Conservation (phyloP, 2,888 invertebrate genomes). For the Schrankia costaestrigalis region DNA sequence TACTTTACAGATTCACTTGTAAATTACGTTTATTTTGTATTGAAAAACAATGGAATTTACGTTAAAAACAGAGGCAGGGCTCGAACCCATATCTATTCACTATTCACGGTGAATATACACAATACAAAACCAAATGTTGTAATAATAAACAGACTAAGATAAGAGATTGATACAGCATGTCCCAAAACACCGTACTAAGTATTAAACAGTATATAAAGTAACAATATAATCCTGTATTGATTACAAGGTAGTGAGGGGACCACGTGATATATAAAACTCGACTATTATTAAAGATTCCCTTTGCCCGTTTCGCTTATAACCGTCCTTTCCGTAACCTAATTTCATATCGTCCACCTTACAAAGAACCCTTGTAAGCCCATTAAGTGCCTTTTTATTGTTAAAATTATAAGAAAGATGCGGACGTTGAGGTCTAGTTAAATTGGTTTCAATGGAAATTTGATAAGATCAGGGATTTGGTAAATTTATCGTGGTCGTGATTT, state of each 20-base stretch:
- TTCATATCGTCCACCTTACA: constrained; percentile 13
- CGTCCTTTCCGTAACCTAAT: constrained; percentile 16
- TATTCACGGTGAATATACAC: too few relatives aligned
- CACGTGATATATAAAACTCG: constrained; percentile 7
- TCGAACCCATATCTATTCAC: too few relatives aligned
- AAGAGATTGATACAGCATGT: too few relatives aligned
- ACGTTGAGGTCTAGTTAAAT: constrained; percentile 15
- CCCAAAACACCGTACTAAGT: too few relatives aligned
- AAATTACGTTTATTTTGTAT: too few relatives aligned
- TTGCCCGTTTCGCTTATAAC: constrained; percentile 11
- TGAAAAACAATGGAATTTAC: too few relatives aligned
- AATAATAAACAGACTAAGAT: too few relatives aligned
- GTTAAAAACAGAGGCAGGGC: too few relatives aligned
- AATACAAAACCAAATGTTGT: too few relatives aligned
- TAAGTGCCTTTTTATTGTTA: constrained; percentile 13
- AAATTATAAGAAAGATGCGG: constrained; percentile 15
- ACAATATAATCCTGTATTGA: constrained; percentile 1
- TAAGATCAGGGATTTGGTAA: constrained; percentile 40
- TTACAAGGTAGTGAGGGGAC: too few relatives aligned
- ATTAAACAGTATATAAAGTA: constrained; percentile 4
- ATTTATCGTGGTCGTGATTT: constrained; percentile 41
- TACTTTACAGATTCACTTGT: too few relatives aligned
- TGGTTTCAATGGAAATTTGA: constrained; percentile 32
- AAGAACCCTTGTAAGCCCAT: constrained; percentile 20
- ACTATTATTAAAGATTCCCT: constrained; percentile 9